Evolutionary conservation across 2,113 vertebrate genomes (phyloP), one percentile per base, ranked within the genome.

Genomic region (Dicentrarchus labrax): DNA sequence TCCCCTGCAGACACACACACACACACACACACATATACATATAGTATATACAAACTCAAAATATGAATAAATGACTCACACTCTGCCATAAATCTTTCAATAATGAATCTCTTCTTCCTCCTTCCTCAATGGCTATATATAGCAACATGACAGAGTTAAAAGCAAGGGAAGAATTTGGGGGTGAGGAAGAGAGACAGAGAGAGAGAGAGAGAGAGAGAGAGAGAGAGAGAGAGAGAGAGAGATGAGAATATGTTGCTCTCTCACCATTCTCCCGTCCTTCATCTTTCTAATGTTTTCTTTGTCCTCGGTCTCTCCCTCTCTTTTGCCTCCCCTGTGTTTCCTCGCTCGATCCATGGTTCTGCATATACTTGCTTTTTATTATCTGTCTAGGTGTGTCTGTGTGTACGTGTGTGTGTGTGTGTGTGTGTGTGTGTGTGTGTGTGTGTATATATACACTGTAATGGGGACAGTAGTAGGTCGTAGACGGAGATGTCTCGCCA

Each of bases 51-150:
- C 6, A 65, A 48, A 74, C 80, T 68, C 57, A 53, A 24, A 77
- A 70, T 56, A 82, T 80, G 54, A 71, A 86, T 81, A 81, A 71
- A 86, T 91, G 81, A 92, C 54, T 72, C 82, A 79, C 56, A 75
- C 78, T 82, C 69, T 41, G 74, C 86, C 86, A 78, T 87, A 88
- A 91, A 91, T 62, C 76, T 89, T 62, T 93, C 74, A 91, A 94
- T 93, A 89, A 91, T 91, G 74, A 88, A 92, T 92, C 67, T 84
- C 79, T 78, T 87, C 76, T 86, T 91, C 83, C 69, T 82, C 67
- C 50, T 84, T 88, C 84, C 74, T 83, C 67, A 77, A 72, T 17
- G 21, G 57, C 87, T 92, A 92, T 86, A 90, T 82, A 84, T 85
- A 93, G 89, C 72, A 60, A 76, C 38, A 64, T 68, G 72, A 86